Evolutionary conservation across 1,140 invertebrate species (phyloP), one percentile per base, ranked within the genome.

Genomic region (Spodoptera frugiperda): DNA sequence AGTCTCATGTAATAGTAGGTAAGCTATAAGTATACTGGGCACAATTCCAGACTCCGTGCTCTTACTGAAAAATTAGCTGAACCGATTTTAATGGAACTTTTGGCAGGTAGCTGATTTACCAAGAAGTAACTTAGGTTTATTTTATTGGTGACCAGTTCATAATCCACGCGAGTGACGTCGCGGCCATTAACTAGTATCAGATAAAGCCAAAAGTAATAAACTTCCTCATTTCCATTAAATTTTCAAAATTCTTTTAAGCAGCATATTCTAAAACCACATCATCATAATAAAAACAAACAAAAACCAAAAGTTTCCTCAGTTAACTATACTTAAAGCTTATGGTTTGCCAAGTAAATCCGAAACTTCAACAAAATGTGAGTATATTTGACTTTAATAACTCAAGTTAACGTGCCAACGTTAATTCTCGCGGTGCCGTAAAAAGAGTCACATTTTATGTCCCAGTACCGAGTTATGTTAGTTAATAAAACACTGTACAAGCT

Each of bases 341-440:
- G 63, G 63, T 48, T 67, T n/a, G 44, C 63, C 39, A 48, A 67
- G 44, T 67, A 33, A 68, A 68, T 30, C 53, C 48, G 1, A 25
- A 68, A 68, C 48, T 68, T 53, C 21, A 33, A 68, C 65, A 68
- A 65, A 65, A 61, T 65, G n/a, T 33, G 10, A 17, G 17, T 51
- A 53, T 53, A 68, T 53, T 68, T 68, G 70, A 72, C 25, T 72
- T 72, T 72, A 72, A 72, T 72, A 72, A 72, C 46, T 57, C 39
- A 71, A 46, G 33, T 72, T 72, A 57, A 72, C 70, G 53, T 30
- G n/a, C 1, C 33, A 11, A 72, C 53, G 65, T 68, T 68, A 68
- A 68, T 68, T 57, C 53, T 57, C 12, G 15, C 53, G 53, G 39
- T 30, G 25, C 53, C 70, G 70, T 72, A 72, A 72, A 72, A 72